These are phyloP conservation scores for Neelides folsomi DNA, from an alignment of 2,888 invertebrate genomes.

Conservation along the genomic window DNA sequence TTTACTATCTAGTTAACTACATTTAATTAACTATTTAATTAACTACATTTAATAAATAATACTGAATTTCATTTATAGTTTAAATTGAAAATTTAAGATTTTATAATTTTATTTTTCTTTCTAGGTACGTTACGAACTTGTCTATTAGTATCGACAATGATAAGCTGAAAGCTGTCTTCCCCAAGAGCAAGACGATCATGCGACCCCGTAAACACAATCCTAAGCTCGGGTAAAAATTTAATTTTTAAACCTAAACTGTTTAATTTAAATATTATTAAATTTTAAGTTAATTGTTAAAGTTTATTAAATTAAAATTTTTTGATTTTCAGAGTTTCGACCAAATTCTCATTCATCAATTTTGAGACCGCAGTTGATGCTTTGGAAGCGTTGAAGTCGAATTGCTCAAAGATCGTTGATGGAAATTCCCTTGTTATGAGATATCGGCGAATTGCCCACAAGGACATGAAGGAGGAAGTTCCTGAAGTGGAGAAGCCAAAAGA, in stretches of 20 bases:
- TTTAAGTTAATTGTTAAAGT: neutral
- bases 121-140: constrained; percentile 25
- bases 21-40: too few species aligned
- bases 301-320: too few species aligned
- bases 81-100: too few species aligned
- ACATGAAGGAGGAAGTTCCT: constrained; percentile 6
- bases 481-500: neutral
- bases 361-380: constrained; percentile 23
- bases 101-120: neutral
- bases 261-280: too few species aligned
- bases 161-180: constrained; percentile 14
- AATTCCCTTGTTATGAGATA: constrained; percentile 27
- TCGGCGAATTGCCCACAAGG: constrained; percentile 14
- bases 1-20: constrained; percentile 1
- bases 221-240: constrained; percentile 9
- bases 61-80: too few species aligned
- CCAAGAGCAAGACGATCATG: constrained; percentile 13
- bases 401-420: constrained; percentile 14
- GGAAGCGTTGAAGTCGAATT: constrained; percentile 21
- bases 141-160: constrained; percentile 13
- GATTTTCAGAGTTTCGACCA: constrained; percentile 10
- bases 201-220: constrained; percentile 28
- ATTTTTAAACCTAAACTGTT: neutral
- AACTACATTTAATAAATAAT: too few species aligned
- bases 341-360: constrained; percentile 24